These are phyloP conservation scores for Drosophila baimaii DNA, from an alignment of 1,140 invertebrate genomes.

Conservation along the genomic window DNA sequence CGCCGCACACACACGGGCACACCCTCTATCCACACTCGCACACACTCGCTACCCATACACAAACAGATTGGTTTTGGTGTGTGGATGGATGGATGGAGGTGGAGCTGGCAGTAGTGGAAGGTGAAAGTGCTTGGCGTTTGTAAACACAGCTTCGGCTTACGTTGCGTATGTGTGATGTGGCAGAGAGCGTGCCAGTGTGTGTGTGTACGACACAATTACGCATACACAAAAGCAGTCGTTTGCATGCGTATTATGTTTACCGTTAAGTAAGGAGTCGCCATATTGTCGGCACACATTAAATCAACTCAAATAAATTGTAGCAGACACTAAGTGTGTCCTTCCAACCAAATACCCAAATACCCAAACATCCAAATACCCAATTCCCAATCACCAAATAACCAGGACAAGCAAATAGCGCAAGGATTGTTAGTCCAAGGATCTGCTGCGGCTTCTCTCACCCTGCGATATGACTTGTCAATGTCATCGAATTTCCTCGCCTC, in stretches of 20 bases:
- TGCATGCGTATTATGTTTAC: constrained; percentile 83
- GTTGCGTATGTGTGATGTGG: constrained; percentile 64
- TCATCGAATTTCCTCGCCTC: constrained; percentile 95
- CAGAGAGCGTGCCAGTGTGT: constrained; percentile 12
- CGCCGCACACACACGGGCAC: constrained; percentile 52
- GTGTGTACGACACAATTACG: constrained; percentile 65
- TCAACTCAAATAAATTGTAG: constrained; percentile 80
- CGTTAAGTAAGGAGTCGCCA: constrained; percentile 84
- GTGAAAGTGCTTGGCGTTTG: constrained; percentile 70
- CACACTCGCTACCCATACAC: constrained; percentile 18
- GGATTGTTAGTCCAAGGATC: not conserved
- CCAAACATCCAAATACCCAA: constrained; percentile 33
- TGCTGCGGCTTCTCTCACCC: constrained; percentile 85
- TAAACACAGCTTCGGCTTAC: constrained; percentile 60
- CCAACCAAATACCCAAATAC: constrained; percentile 31
- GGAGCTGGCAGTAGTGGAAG: constrained; percentile 49
- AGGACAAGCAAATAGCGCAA: constrained; percentile 53
- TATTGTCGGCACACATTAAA: constrained; percentile 81
- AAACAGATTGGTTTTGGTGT: constrained; percentile 13
- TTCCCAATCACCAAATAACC: constrained; percentile 41
- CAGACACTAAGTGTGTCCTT: constrained; percentile 61
- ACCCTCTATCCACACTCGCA: constrained; percentile 46
- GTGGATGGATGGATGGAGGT: too few species aligned
- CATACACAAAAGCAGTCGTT: constrained; percentile 77
- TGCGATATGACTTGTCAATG: constrained; percentile 91